A percentile compares a stretch with the other conserved stretches of the same genome.
Evolutionary conservation across 2,888 invertebrate genomes (phyloP).

Genomic region (Hypsopygia costalis): DNA sequence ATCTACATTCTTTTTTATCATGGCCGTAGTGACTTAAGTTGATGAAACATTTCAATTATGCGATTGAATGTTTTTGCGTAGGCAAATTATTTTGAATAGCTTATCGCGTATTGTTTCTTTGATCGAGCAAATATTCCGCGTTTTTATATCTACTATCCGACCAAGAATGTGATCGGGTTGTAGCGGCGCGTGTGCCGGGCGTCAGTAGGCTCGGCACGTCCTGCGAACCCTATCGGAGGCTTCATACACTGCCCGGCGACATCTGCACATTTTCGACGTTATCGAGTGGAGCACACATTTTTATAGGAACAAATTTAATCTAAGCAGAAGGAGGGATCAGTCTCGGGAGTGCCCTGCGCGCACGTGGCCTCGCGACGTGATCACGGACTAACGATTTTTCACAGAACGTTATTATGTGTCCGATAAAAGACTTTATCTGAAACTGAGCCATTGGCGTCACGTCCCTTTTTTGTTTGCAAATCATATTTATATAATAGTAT

Average conservation of each 20-base stretch:
- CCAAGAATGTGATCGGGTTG: constrained; percentile 11
- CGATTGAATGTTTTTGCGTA: not conserved
- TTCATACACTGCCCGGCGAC: constrained; percentile 66
- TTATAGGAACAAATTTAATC: constrained; percentile 77
- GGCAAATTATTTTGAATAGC: not conserved
- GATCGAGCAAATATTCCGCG: constrained; percentile 32
- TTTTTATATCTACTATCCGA: constrained; percentile 35
- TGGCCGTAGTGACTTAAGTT: constrained; percentile 3
- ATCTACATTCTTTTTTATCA: constrained; percentile 43
- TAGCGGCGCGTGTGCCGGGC: constrained; percentile 15
- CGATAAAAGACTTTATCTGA: constrained; percentile 59
- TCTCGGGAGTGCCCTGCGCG: constrained; percentile 63
- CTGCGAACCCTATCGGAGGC: constrained; percentile 56
- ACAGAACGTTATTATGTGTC: constrained; percentile 61
- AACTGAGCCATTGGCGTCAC: constrained; percentile 40
- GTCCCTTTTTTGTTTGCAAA: constrained; percentile 39
- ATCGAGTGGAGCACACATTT: constrained; percentile 69
- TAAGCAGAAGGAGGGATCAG: constrained; percentile 72
- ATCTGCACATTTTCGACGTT: constrained; percentile 73
- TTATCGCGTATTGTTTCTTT: constrained; percentile 7
- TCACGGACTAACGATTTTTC: constrained; percentile 65
- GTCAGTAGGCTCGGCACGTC: constrained; percentile 65
- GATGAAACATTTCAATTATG: constrained; percentile 4
- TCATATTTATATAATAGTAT: constrained; percentile 20
- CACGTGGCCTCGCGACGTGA: constrained; percentile 62